Evolutionary conservation across 2,113 vertebrate genomes (phyloP).

Genomic region (Electrona antarctica): DNA sequence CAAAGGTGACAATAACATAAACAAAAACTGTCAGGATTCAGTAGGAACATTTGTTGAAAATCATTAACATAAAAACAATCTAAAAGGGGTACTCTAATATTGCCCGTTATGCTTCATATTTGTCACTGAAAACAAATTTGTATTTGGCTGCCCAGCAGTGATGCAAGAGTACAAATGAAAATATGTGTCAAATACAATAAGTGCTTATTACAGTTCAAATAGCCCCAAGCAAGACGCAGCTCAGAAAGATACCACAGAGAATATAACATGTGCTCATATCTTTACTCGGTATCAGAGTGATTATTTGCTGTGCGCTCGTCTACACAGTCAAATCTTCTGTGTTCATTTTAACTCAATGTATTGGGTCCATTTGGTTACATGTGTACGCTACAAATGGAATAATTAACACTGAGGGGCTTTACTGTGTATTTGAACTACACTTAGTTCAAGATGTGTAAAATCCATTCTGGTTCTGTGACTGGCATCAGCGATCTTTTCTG

Average conservation of each 20-base stretch:
- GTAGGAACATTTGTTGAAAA: conserved; percentile 22
- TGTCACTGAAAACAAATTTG: conserved; percentile 28
- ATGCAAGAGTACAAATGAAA: conserved; percentile 15
- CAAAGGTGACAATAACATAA: conserved; percentile 20
- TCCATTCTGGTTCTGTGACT: conserved; percentile 52
- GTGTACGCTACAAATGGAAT: too few species aligned
- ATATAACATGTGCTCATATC: conserved; percentile 41
- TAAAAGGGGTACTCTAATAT: conserved; percentile 23
- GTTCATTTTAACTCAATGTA: too few species aligned
- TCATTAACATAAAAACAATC: conserved; percentile 9
- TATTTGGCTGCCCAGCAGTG: conserved; percentile 13
- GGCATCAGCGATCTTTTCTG: conserved; percentile 34
- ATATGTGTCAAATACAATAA: conserved; percentile 42
- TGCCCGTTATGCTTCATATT: conserved; percentile 43
- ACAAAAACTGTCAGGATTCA: conserved; percentile 24
- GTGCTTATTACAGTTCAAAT: conserved; percentile 49
- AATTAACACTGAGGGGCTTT: too few species aligned
- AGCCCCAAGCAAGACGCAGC: conserved; percentile 36
- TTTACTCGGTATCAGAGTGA: conserved; percentile 40
- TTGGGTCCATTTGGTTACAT: too few species aligned
- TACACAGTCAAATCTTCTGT: conserved; percentile 17
- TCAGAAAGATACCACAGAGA: conserved; percentile 31
- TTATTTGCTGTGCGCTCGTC: conserved; percentile 48
- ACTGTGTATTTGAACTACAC: conserved; percentile 7
- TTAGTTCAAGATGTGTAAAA: conserved; percentile 48